phyloP scores from a whole-genome alignment of 2,113 vertebrate genomes.

The Neofelis nebulosa region DNA sequence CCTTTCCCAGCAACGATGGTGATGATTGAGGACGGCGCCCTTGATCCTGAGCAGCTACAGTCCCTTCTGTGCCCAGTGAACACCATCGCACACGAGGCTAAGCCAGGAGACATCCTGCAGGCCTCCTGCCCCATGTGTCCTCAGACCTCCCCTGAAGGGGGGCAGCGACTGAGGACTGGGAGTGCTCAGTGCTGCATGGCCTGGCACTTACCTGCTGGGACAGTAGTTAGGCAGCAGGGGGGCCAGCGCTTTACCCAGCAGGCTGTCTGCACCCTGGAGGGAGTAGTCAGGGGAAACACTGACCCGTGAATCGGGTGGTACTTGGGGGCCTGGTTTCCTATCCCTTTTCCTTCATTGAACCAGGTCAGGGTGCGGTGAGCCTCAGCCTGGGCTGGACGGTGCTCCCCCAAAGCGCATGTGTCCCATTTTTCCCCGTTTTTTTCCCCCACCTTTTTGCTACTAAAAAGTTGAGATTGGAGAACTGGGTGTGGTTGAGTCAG shows the following conservation, averaged over 20 bases:
- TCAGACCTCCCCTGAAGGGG: background rate
- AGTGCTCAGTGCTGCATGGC: background rate
- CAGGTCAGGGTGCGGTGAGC: slow-evolving; percentile 18
- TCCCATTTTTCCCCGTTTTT: background rate
- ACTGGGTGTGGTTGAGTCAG: background rate
- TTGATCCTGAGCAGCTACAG: background rate
- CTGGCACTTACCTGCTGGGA: background rate
- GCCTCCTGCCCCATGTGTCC: background rate
- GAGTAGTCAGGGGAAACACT: background rate
- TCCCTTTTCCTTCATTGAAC: background rate
- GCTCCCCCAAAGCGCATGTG: background rate
- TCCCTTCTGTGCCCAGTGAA: background rate
- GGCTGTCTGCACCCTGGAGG: no score
- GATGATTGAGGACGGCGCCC: background rate
- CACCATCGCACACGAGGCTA: background rate
- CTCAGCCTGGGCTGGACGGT: background rate
- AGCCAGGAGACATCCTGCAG: background rate
- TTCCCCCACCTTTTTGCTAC: background rate
- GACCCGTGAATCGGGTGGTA: background rate
- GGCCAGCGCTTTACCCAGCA: background rate
- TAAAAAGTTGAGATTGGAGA: background rate
- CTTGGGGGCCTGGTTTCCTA: background rate
- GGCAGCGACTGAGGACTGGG: background rate
- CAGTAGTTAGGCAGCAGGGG: background rate
- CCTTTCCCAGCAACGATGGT: background rate